Evolutionary conservation across 1,140 invertebrate species (phyloP).

Genomic region (Ostrea edulis): DNA sequence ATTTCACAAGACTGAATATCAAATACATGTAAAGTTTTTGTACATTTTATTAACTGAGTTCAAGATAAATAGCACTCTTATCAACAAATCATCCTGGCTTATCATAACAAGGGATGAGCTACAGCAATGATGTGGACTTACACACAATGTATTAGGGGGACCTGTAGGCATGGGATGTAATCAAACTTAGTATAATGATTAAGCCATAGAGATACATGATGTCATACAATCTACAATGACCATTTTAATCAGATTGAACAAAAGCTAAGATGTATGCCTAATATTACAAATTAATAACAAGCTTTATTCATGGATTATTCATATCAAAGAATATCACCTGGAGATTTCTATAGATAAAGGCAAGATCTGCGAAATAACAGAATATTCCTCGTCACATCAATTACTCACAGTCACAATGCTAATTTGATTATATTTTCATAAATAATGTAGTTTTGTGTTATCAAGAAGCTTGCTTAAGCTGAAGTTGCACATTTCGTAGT

Average conservation of each 20-base stretch:
- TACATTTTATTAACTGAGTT: slow-evolving; percentile 23
- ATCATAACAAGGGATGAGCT: slow-evolving; percentile 7
- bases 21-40: background rate
- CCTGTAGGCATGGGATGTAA: background rate
- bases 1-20: too few species aligned
- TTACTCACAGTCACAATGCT: background rate
- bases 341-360: background rate
- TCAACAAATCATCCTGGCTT: slow-evolving; percentile 28
- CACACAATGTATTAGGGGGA: background rate
- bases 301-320: too few species aligned
- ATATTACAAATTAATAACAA: too few species aligned
- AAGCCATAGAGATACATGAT: background rate
- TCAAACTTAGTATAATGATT: background rate
- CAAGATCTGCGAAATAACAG: background rate
- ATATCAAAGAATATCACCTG: too few species aligned
- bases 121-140: background rate
- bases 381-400: background rate
- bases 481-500: background rate
- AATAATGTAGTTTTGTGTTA: too few species aligned
- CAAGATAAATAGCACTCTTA: slow-evolving; percentile 25
- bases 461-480: too few species aligned
- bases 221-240: too few species aligned
- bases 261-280: too few species aligned
- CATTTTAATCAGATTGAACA: too few species aligned
- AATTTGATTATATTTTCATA: background rate